phyloP scores from a whole-genome alignment of 2,113 vertebrate genomes.

The Patagioenas fasciata region DNA sequence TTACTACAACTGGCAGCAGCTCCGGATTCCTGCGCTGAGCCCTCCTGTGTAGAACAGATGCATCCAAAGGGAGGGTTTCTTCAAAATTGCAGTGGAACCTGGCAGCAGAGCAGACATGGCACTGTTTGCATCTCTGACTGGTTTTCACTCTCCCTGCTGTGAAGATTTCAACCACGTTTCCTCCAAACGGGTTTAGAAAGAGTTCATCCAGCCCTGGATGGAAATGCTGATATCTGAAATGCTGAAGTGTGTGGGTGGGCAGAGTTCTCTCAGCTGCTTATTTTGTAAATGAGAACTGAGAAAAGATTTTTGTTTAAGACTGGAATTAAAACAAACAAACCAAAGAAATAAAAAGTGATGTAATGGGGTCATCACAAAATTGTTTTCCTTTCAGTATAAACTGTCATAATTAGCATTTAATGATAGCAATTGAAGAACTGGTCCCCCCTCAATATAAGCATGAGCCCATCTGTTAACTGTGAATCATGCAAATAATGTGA shows the following conservation, averaged over 20 bases:
- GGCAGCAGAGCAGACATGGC: not conserved
- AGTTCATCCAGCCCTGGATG: not conserved
- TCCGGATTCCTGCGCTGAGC: not conserved
- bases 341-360: constrained; percentile 21
- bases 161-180: not conserved
- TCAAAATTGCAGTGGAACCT: not conserved
- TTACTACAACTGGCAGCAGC: not conserved
- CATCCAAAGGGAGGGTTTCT: not conserved
- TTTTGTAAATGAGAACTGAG: constrained; percentile 22
- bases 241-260: constrained; percentile 12
- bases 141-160: not conserved
- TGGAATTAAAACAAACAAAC: constrained; percentile 36
- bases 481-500: constrained; percentile 72
- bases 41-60: not conserved
- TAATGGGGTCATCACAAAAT: not conserved
- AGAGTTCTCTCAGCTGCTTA: not conserved
- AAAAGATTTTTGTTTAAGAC: not conserved
- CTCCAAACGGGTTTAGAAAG: not conserved
- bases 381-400: constrained; percentile 28
- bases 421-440: constrained; percentile 51
- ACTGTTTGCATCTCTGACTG: not conserved
- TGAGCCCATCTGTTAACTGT: constrained; percentile 71
- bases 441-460: not conserved
- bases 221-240: constrained; percentile 38
- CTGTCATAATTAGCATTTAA: constrained; percentile 64